Percentiles rank a stretch among this genome's conserved stretches.
Conservation (phyloP, 2,113 vertebrate genomes). For the Furnarius figulus region DNA sequence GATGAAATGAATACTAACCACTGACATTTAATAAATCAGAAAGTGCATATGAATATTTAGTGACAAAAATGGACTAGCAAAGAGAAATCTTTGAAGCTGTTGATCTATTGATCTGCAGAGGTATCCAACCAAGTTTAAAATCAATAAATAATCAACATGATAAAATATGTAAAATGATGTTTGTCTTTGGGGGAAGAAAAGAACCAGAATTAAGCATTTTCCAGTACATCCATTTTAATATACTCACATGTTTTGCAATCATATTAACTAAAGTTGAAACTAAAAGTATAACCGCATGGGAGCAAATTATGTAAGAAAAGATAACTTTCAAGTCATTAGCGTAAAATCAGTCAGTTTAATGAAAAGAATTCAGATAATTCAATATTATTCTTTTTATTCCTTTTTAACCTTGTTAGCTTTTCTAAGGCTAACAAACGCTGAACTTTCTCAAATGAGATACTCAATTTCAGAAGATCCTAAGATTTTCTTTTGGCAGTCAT, state of each 20-base stretch:
- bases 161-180: background rate
- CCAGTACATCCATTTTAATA: background rate
- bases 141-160: background rate
- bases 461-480: constrained; percentile 8
- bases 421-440: background rate
- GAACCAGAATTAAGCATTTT: background rate
- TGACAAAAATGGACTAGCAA: background rate
- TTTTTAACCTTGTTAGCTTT: constrained; percentile 34
- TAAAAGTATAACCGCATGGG: background rate
- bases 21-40: background rate
- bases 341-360: background rate
- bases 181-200: background rate
- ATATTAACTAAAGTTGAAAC: background rate
- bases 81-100: background rate
- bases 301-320: background rate
- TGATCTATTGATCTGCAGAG: background rate
- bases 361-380: background rate
- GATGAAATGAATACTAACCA: background rate
- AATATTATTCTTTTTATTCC: constrained; percentile 19
- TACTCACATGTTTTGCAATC: background rate
- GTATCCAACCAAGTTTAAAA: background rate
- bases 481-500: constrained; percentile 24
- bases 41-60: background rate
- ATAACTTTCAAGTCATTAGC: constrained; percentile 3
- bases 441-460: constrained; percentile 7